These are phyloP conservation scores for Monopterus albus DNA, from an alignment of 2,113 vertebrate genomes.

Conservation along the genomic window DNA sequence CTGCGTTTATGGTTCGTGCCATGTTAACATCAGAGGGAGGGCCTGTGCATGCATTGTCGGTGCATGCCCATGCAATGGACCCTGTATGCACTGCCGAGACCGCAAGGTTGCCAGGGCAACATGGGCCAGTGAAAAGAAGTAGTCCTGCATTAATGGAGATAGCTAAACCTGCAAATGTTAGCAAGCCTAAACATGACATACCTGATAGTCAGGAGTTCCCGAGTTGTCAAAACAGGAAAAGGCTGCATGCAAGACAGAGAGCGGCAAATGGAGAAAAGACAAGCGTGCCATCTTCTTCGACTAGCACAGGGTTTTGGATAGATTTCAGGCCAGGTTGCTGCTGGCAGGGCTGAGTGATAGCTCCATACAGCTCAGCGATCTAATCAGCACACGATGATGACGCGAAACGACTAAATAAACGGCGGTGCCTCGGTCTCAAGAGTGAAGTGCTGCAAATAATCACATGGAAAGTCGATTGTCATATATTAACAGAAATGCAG, in stretches of 20 bases:
- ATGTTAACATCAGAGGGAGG: constrained; percentile 5
- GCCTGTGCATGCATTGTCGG: constrained; percentile 52
- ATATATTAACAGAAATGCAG: too few relatives aligned
- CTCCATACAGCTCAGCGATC: constrained; percentile 11
- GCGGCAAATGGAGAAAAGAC: neutral
- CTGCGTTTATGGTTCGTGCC: constrained; percentile 29
- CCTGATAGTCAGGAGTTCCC: constrained; percentile 1
- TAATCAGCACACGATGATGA: constrained; percentile 72
- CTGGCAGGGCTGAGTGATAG: constrained; percentile 3
- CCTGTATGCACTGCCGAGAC: constrained; percentile 30
- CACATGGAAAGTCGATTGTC: too few relatives aligned
- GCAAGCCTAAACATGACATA: constrained; percentile 7
- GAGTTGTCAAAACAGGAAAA: constrained; percentile 47
- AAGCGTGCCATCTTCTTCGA: too few relatives aligned
- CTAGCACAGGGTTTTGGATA: neutral
- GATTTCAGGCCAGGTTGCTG: neutral
- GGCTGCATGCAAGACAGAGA: neutral
- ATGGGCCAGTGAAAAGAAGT: constrained; percentile 2
- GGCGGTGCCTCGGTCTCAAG: neutral
- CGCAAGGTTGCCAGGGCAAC: constrained; percentile 53
- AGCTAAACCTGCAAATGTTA: neutral
- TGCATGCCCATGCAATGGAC: constrained; percentile 67
- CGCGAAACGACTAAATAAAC: constrained; percentile 69
- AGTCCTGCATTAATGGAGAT: neutral
- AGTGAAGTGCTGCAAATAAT: neutral